Evolutionary conservation across 2,797 vertebrate species (phyloP), one percentile per base, ranked within the genome.

Genomic region (Bradypodion ventrale): DNA sequence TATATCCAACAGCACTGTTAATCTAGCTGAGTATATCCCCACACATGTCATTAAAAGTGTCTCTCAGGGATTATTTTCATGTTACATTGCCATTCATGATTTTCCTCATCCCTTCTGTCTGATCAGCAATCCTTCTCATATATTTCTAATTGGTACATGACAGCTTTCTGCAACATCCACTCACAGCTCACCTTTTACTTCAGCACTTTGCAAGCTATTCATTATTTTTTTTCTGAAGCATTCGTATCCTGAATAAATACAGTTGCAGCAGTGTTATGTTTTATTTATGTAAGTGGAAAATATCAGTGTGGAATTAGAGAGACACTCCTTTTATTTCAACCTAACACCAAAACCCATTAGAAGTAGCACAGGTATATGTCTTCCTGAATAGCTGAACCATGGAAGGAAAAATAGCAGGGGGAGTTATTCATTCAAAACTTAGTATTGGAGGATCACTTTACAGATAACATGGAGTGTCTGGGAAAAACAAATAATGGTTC

Each of bases 151-250:
- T 74, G 40, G 44, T 25, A 15, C 85, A 75, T 60, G 83, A 37
- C 23, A 25, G 19, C 69, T 69, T 74, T 72, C 59, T 19, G 84
- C 15, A 74, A 40, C 63, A 49, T 70, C 87, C 65, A 42, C 80
- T 72, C 37, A 2, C 27, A 44, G 2, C 52, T 85, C 59, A 35
- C 40, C 59, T 27, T 82, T 85, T 79, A 60, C 60, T 62, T 74
- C 62, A 87, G 25, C 60, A 35, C 29, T n/a, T 69, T 80, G 66
- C 46, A 40, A 80, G 25, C 56, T 49, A 73, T 25, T 42, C 23
- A 42, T 70, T 49, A n/a, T 37, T 6, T 35, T 32, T 32, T 49
- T 12, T 3, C 46, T 56, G 78, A 80, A 59, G 16, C 16, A 59
- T 16, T 40, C 37, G 40, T 10, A 29, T 60, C 32, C 27, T n/a